phyloP scores from a whole-genome alignment of 2,797 vertebrate species.

The Malurus leucopterus region DNA sequence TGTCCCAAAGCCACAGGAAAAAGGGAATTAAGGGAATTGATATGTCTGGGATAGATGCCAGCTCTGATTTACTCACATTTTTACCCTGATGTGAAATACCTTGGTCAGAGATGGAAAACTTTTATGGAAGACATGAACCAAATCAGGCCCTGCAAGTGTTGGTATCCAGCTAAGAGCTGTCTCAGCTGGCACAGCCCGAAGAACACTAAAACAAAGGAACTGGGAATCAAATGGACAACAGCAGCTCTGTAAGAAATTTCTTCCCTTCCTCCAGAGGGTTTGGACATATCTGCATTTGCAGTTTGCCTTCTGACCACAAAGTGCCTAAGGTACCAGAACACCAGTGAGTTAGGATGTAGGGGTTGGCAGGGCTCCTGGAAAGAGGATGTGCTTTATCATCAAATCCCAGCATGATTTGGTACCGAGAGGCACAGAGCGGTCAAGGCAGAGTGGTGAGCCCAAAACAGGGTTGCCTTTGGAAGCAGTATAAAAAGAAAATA shows the following conservation, averaged over 20 bases:
- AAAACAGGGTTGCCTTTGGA: constrained; percentile 54
- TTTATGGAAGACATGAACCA: constrained; percentile 63
- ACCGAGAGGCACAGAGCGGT: constrained; percentile 14
- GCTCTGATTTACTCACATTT: constrained; percentile 73
- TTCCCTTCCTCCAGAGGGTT: constrained; percentile 8
- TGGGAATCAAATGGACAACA: neutral
- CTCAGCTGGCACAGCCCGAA: neutral
- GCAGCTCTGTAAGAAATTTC: neutral
- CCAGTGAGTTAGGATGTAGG: constrained; percentile 40
- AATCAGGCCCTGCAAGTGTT: constrained; percentile 22
- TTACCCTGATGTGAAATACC: constrained; percentile 71
- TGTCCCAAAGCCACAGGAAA: constrained; percentile 73
- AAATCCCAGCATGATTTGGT: constrained; percentile 53
- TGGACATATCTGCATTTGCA: neutral
- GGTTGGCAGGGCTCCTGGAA: constrained; percentile 52
- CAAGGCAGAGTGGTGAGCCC: constrained; percentile 29
- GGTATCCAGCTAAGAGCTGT: constrained; percentile 24
- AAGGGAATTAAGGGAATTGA: constrained; percentile 66
- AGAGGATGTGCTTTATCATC: constrained; percentile 61
- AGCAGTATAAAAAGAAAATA: constrained; percentile 53
- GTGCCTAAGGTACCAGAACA: constrained; percentile 45
- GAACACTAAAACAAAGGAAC: constrained; percentile 14
- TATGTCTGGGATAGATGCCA: constrained; percentile 70
- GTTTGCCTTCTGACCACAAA: constrained; percentile 46
- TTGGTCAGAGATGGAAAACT: constrained; percentile 69